Evolutionary conservation across 2,113 vertebrate genomes (phyloP).

Genomic region (Paradoxurus hermaphroditus): DNA sequence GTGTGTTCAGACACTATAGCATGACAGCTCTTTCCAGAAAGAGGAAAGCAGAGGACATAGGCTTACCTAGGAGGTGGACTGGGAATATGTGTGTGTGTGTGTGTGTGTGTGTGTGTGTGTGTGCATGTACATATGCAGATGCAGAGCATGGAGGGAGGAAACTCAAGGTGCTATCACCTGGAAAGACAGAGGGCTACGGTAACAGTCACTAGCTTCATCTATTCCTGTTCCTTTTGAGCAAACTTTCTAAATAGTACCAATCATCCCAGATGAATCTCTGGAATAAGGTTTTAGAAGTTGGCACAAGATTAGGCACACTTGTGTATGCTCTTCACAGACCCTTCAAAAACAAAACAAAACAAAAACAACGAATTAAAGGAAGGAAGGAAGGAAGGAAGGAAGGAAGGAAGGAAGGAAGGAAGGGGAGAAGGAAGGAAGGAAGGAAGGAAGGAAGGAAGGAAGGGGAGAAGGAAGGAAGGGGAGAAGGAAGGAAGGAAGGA

Average conservation of each 20-base stretch:
- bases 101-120: accelerated
- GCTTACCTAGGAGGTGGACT: no score
- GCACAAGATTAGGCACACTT: neutral
- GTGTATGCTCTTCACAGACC: neutral
- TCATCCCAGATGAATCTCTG: neutral
- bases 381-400: no score
- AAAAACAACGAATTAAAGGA: no score
- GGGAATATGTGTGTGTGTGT: neutral
- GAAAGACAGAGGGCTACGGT: neutral
- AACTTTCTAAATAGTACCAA: neutral
- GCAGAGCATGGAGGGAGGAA: no score
- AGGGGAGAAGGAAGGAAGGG: accelerated
- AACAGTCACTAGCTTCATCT: neutral
- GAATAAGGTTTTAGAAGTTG: neutral
- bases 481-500: neutral
- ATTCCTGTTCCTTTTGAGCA: neutral
- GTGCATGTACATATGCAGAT: accelerated
- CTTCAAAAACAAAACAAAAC: no score
- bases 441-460: no score
- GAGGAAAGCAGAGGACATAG: neutral
- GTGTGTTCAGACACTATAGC: neutral
- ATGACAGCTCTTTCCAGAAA: neutral
- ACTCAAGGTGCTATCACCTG: neutral
- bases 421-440: no score
- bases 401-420: no score